Base-by-base conservation (phyloP, 2,113 vertebrate genomes). In the Petaurus breviceps region DNA sequence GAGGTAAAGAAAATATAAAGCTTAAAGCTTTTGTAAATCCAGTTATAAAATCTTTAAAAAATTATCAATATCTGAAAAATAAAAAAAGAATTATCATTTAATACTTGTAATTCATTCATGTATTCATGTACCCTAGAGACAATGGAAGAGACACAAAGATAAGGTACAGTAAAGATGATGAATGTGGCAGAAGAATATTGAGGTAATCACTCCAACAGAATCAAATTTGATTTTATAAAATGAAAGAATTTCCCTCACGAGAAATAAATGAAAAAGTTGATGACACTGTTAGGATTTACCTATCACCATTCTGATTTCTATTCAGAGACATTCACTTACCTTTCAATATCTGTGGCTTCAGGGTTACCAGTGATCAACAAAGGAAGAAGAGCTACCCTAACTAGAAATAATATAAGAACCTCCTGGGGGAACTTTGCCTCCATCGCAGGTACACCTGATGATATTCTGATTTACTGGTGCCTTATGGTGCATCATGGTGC, bases 291-390 rank as follows among this genome's bases (percentile, higher is more conserved):
- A 19, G 14, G 61, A 77, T 77, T 77, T n/a, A n/a, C 61, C 31
- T n/a, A n/a, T 77, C 31, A 77, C 12, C 12, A 19, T 77, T 77
- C 11, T n/a, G 12, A 57, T 12, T 37, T 77, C 61, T n/a, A 57
- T 31, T 1, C 5, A 0, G 0, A 0, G 0, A 46, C 22, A 3
- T 1, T 46, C 2, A 24, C 11, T n/a, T 23, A 2, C 23, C 51
- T 52, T 3, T 2, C 22, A 2, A 8, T 0, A 0, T n/a, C 1
- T 3, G 61, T 5, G 2, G 8, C n/a, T 12, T 52, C 1, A n/a
- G 16, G 16, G 0, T 23, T 8, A 22, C 5, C 8, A 2, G 26
- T 46, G 8, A 68, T 68, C 61, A 68, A 6, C 61, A 68, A 7
- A 84, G 57, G 25, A 9, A 5, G 84, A 49, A 1, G 0, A 1